Conservation (phyloP, 2,888 invertebrate genomes). For the Venusia cambrica region DNA sequence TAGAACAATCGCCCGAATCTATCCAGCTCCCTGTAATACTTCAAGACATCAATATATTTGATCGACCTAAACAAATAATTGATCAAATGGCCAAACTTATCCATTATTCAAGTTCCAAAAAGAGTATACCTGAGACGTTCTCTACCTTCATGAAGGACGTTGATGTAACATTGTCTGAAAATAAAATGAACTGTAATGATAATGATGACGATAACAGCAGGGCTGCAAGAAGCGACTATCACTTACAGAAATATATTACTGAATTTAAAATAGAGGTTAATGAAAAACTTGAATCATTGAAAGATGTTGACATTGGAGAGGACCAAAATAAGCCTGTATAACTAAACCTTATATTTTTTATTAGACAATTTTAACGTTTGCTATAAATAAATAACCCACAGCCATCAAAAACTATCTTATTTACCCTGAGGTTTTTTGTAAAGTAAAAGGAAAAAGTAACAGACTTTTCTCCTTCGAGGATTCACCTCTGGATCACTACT, state of each 20-base stretch:
- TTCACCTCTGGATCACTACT: no score
- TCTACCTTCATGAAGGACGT: slow-evolving; percentile 22
- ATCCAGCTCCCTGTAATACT: no score
- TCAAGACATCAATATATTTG: slow-evolving; percentile 5
- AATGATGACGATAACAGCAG: slow-evolving; percentile 7
- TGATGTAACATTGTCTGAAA: no score
- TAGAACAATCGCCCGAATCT: no score
- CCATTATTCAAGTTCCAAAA: slow-evolving; percentile 3
- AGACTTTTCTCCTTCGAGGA: no score
- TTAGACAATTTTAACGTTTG: not conserved
- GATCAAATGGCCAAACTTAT: slow-evolving; percentile 13
- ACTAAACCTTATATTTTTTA: slow-evolving; percentile 3
- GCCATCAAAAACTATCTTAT: no score
- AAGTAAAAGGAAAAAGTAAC: no score
- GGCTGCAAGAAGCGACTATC: slow-evolving; percentile 9
- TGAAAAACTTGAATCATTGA: slow-evolving; percentile 8
- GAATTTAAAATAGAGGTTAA: slow-evolving; percentile 16
- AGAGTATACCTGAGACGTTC: slow-evolving; percentile 7
- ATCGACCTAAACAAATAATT: slow-evolving; percentile 5
- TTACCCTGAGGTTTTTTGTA: no score
- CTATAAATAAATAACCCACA: slow-evolving; percentile 17
- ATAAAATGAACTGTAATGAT: slow-evolving; percentile 8
- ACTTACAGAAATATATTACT: slow-evolving; percentile 9
- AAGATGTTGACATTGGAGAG: slow-evolving; percentile 4
- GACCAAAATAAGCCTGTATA: slow-evolving; percentile 10